phyloP scores from a whole-genome alignment of 2,888 invertebrate genomes.

The Drosophila ezoana region DNA sequence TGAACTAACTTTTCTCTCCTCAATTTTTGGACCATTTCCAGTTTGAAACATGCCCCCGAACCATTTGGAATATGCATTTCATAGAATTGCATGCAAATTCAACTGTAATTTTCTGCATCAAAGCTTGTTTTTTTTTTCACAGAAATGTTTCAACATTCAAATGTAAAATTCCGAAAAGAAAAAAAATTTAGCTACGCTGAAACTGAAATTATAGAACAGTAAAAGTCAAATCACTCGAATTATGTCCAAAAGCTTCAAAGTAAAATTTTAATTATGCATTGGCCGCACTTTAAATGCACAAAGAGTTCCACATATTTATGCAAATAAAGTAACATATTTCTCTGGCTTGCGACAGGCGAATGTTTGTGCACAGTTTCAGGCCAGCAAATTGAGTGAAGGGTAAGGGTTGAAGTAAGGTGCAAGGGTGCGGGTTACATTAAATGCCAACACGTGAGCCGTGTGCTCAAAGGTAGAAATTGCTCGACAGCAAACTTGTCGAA shows the following conservation, averaged over 20 bases:
- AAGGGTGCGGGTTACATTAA: slow-evolving; percentile 25
- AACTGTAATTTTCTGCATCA: not conserved
- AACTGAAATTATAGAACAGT: slow-evolving; percentile 12
- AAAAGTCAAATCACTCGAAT: slow-evolving; percentile 2
- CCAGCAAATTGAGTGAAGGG: slow-evolving; percentile 16
- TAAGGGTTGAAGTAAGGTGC: not conserved
- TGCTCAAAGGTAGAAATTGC: slow-evolving; percentile 64
- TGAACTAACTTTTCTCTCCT: too few relatives aligned
- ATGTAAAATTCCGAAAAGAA: slow-evolving; percentile 1
- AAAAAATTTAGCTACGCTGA: not conserved
- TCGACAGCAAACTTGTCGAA: slow-evolving; percentile 71
- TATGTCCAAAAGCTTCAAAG: slow-evolving; percentile 21
- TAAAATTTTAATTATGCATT: slow-evolving; percentile 63
- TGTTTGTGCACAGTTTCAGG: slow-evolving; percentile 55
- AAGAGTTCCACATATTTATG: slow-evolving; percentile 62
- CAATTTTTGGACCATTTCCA: too few relatives aligned
- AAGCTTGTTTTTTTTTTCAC: slow-evolving; percentile 1
- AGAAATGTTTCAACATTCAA: slow-evolving; percentile 11
- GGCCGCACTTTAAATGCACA: slow-evolving; percentile 27
- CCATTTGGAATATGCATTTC: not conserved
- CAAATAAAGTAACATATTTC: slow-evolving; percentile 58
- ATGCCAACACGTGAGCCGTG: slow-evolving; percentile 67
- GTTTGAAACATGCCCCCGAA: too few relatives aligned
- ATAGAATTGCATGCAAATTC: not conserved
- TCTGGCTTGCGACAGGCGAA: slow-evolving; percentile 37